These are phyloP conservation scores for Euura lappo DNA, from an alignment of 1,140 invertebrate genomes.

Conservation along the genomic window DNA sequence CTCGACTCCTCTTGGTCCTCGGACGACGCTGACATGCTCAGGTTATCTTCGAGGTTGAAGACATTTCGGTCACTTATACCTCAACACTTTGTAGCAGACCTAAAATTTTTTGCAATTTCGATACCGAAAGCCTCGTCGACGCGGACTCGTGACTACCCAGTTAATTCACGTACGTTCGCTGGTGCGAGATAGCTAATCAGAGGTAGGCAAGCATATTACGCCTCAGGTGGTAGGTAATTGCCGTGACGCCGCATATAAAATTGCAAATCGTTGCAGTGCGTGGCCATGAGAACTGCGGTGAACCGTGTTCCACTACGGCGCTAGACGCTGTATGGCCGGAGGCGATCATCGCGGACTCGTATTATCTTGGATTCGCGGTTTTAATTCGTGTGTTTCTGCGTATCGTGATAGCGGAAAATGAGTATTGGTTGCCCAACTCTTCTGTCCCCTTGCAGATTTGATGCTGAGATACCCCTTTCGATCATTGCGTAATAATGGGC, in stretches of 20 bases:
- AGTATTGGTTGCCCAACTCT: neutral
- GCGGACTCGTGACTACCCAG: neutral
- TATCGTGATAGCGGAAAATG: neutral
- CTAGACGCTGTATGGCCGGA: too few species aligned
- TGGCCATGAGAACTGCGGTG: neutral
- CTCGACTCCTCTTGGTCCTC: neutral
- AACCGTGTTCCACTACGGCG: neutral
- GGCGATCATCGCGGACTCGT: too few species aligned
- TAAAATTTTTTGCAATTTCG: too few species aligned
- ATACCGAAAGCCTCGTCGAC: too few species aligned
- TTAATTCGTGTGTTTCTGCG: too few species aligned
- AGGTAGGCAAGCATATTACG: conserved; percentile 1
- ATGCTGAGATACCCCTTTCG: neutral
- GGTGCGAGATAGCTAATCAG: neutral
- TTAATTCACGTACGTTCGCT: neutral
- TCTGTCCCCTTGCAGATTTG: neutral
- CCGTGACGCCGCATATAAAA: conserved; percentile 2
- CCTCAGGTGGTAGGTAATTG: neutral
- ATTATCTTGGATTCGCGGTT: too few species aligned
- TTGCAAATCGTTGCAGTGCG: neutral
- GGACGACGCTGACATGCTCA: too few species aligned
- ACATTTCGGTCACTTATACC: too few species aligned
- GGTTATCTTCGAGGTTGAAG: too few species aligned
- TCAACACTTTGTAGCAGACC: too few species aligned
- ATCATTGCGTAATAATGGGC: neutral